A percentile compares a stretch with the other conserved stretches of the same genome.
phyloP scores from a whole-genome alignment of 2,888 invertebrate genomes.

The Glyphotaelius pellucidus region DNA sequence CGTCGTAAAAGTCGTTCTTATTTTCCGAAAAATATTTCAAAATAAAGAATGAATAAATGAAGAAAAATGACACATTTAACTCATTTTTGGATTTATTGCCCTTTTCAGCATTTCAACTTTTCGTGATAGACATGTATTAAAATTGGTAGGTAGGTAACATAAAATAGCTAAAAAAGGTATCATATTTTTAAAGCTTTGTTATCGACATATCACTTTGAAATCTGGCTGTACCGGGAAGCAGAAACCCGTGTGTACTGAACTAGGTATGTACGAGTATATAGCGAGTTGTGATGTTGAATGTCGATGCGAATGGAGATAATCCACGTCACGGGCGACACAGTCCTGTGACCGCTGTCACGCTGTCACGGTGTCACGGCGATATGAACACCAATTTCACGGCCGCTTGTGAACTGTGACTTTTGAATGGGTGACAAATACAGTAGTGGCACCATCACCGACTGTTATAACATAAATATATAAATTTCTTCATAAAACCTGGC shows the following conservation, averaged over 20 bases:
- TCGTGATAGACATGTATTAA: too few relatives aligned
- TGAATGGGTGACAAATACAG: constrained; percentile 13
- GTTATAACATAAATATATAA: neutral
- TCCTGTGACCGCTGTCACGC: constrained; percentile 32
- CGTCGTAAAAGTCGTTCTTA: too few relatives aligned
- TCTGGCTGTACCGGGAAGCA: neutral
- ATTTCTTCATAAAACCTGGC: neutral
- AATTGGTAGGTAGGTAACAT: too few relatives aligned
- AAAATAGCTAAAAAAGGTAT: neutral
- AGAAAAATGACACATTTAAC: too few relatives aligned
- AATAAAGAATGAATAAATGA: too few relatives aligned
- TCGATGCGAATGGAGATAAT: constrained; percentile 24
- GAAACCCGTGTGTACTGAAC: neutral
- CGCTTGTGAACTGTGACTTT: constrained; percentile 18
- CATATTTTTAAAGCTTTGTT: neutral
- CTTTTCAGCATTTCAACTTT: too few relatives aligned
- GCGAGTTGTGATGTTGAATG: neutral
- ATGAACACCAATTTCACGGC: constrained; percentile 15
- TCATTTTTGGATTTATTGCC: too few relatives aligned
- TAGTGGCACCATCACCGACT: neutral
- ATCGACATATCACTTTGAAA: neutral
- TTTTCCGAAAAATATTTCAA: too few relatives aligned
- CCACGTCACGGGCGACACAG: constrained; percentile 20
- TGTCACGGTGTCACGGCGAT: too few relatives aligned
- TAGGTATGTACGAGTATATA: neutral